These are phyloP conservation scores for Megaleporinus macrocephalus DNA, from an alignment of 2,113 vertebrate species.

Conservation along the genomic window DNA sequence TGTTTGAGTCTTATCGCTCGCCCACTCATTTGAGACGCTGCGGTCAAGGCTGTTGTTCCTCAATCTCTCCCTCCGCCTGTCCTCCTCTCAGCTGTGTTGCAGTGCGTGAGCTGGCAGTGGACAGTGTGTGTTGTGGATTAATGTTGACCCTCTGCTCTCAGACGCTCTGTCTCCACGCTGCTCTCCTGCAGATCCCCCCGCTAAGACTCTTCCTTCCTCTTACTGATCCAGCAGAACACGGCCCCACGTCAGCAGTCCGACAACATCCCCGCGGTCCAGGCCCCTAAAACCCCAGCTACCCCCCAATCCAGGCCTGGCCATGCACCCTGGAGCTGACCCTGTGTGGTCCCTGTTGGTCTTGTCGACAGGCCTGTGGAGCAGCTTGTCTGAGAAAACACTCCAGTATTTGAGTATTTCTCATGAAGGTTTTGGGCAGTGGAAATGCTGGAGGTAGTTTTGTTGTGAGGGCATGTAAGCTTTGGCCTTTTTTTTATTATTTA, in stretches of 20 bases:
- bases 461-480: background rate
- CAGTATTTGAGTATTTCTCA: conserved; percentile 17
- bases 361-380: background rate
- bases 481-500: too few relatives aligned
- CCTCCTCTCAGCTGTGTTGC: conserved; percentile 64
- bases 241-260: background rate
- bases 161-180: conserved; percentile 59
- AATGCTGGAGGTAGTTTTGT: conserved; percentile 2
- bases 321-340: conserved; percentile 58
- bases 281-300: background rate
- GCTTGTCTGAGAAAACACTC: background rate
- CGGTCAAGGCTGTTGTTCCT: conserved; percentile 56
- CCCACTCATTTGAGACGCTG: conserved; percentile 58
- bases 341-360: conserved; percentile 20
- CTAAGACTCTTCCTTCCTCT: conserved; percentile 75
- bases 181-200: conserved; percentile 66
- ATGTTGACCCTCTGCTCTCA: conserved; percentile 49
- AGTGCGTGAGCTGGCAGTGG: conserved; percentile 64
- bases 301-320: background rate
- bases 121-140: conserved; percentile 67
- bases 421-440: conserved; percentile 7
- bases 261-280: conserved; percentile 17
- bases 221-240: conserved; percentile 37
- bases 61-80: conserved; percentile 39
- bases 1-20: conserved; percentile 45